Evolutionary conservation across 2,797 vertebrate genomes (phyloP).

Genomic region (Eleutherodactylus coqui): DNA sequence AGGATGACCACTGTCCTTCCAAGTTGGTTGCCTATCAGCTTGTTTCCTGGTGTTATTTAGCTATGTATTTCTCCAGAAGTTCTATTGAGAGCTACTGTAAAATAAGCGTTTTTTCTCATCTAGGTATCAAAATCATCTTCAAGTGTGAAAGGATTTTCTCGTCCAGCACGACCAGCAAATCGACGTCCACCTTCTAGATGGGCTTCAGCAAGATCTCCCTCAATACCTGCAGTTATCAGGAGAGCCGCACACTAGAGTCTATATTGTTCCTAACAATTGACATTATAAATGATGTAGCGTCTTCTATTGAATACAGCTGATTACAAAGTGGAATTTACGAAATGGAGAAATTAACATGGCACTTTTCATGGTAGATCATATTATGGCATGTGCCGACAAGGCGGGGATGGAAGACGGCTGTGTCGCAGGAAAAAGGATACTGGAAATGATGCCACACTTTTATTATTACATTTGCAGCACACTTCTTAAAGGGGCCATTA

Average conservation of each 20-base stretch:
- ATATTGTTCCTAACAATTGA: conserved; percentile 30
- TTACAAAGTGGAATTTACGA: background rate
- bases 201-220: conserved; percentile 80
- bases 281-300: background rate
- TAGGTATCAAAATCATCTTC: conserved; percentile 73
- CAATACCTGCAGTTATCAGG: conserved; percentile 71
- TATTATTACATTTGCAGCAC: background rate
- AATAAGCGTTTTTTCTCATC: conserved; percentile 63
- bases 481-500: conserved; percentile 20
- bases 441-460: background rate
- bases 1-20: background rate
- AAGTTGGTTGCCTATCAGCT: background rate
- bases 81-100: background rate
- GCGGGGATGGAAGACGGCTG: conserved; percentile 24
- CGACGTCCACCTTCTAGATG: conserved; percentile 91
- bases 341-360: background rate
- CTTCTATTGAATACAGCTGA: conserved; percentile 18
- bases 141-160: conserved; percentile 86
- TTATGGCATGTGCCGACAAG: background rate
- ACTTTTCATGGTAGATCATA: conserved; percentile 19
- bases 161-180: conserved; percentile 90
- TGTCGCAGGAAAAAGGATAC: background rate
- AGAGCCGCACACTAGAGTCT: conserved; percentile 73
- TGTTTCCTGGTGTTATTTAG: background rate
- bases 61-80: background rate